Base-by-base conservation (phyloP, 2,113 vertebrate genomes). In the Brachirus orientalis region DNA sequence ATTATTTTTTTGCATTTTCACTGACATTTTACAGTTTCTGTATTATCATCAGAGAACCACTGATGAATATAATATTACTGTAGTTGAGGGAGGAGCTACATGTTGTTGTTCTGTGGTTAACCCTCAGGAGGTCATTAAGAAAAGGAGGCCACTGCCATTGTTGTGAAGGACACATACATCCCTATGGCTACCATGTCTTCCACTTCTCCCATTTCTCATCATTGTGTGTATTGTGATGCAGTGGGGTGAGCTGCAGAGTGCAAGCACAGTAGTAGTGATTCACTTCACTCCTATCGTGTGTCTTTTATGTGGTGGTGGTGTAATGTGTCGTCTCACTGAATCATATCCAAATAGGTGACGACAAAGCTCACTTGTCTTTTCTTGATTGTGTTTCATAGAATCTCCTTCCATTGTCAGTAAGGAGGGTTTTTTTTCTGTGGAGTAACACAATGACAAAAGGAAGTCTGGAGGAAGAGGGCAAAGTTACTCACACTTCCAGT, bases 111-210 rank as follows among this genome's bases (percentile, higher is more conserved):
- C 55, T 16, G 7, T 44, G 45, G 45, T 55, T 55, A 37, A 48
- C 47, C 67, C 68, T 55, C 20, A 17, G 54, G n/a, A 17, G 54
- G n/a, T 28, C 43, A 66, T 80, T 60, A 74, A 69, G 37, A 65
- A 62, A 62, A 6, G 71, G 65, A 73, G 54, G 75, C 4, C 13
- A 1, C 8, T 36, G 45, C 33, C 33, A 60, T 67, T 70, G 79
- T 79, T 12, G 13, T 6, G 0, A 37, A 19, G 55, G 28, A 47
- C 9, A 47, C 53, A 57, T 3, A 7, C 53, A 62, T 50, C 55
- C 72, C 73, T 46, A 20, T 63, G 69, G 69, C 75, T 7, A 17
- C 20, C 54, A 18, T 20, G 18, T 73, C 48, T 64, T 61, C 52
- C 16, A 4, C 65, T 58, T 54, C 72, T 70, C 75, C 45, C 19